These are phyloP conservation scores for Ephydatia muelleri DNA, from an alignment of 37 sponge, comb jelly and placozoan genomes.

Conservation along the genomic window DNA sequence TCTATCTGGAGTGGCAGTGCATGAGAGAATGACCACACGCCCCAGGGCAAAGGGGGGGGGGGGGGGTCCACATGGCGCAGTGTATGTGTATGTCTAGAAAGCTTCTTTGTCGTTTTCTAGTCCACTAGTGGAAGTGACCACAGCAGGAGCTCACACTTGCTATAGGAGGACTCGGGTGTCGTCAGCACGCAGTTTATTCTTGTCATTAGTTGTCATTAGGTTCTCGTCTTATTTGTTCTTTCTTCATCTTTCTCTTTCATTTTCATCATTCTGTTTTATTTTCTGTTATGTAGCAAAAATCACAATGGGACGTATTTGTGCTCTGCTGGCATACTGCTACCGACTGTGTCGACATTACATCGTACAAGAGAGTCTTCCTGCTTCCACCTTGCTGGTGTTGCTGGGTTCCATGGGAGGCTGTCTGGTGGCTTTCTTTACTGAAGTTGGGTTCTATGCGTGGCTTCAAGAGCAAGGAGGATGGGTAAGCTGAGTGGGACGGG, in stretches of 20 bases:
- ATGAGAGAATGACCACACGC: too few relatives aligned
- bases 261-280: not conserved
- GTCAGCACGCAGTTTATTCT: too few relatives aligned
- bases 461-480: not conserved
- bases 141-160: too few relatives aligned
- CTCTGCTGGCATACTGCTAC: not conserved
- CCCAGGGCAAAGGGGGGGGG: too few relatives aligned
- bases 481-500: not conserved
- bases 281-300: not conserved
- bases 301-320: not conserved
- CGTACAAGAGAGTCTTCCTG: not conserved
- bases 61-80: too few relatives aligned
- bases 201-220: too few relatives aligned
- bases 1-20: too few relatives aligned
- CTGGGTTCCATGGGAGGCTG: not conserved
- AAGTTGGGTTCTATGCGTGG: not conserved
- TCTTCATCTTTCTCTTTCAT: not conserved
- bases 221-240: too few relatives aligned
- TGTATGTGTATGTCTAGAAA: too few relatives aligned
- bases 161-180: too few relatives aligned
- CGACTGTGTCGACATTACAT: not conserved
- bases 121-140: too few relatives aligned
- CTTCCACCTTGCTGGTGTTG: not conserved
- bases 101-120: too few relatives aligned
- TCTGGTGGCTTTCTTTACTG: not conserved